Evolutionary conservation across 2,797 vertebrate genomes (phyloP).

Genomic region (Propithecus deckenii): DNA sequence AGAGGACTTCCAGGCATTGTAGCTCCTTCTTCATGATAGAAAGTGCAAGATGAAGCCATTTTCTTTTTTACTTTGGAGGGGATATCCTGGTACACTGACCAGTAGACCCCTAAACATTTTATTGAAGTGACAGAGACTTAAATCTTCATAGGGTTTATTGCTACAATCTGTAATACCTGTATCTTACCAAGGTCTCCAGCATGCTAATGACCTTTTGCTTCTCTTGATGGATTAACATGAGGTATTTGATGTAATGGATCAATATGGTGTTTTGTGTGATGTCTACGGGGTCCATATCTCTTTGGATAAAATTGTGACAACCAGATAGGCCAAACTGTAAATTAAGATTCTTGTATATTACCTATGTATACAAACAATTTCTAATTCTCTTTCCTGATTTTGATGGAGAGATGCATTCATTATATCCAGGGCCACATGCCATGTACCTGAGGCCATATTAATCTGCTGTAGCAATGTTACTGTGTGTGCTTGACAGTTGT

Average conservation of each 20-base stretch:
- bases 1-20: not conserved
- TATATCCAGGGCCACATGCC: not conserved
- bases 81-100: not conserved
- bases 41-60: not conserved
- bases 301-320: slow-evolving; percentile 12
- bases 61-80: not conserved
- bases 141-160: not conserved
- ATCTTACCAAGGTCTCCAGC: not conserved
- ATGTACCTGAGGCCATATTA: not conserved
- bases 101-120: not conserved
- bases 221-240: not conserved
- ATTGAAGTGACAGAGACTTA: not conserved
- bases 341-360: not conserved
- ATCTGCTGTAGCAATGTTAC: not conserved
- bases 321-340: not conserved
- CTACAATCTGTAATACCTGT: not conserved
- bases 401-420: not conserved
- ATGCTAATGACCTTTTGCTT: not conserved
- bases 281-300: not conserved
- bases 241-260: not conserved
- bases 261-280: not conserved
- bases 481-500: not conserved
- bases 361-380: not conserved
- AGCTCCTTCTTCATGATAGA: not conserved
- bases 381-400: not conserved